Conservation (phyloP, 2,888 invertebrate species). For the Acronicta leporina region DNA sequence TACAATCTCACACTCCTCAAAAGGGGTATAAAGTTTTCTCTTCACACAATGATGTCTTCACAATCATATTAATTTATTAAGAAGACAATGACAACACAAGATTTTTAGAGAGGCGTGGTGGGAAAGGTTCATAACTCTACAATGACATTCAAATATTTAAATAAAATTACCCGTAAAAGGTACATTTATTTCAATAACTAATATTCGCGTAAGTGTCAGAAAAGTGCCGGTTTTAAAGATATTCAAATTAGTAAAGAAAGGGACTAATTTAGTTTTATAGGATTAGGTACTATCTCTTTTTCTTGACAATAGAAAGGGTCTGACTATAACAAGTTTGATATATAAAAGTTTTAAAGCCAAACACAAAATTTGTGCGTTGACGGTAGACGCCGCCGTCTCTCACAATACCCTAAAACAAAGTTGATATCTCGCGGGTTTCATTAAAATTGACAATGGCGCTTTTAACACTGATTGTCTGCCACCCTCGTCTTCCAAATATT, state of each 20-base stretch:
- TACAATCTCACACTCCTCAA: no score
- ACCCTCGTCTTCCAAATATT: constrained; percentile 48
- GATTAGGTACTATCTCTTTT: constrained; percentile 17
- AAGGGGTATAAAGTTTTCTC: no score
- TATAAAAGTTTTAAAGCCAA: constrained; percentile 44
- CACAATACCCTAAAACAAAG: constrained; percentile 58
- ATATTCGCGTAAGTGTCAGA: no score
- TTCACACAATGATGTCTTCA: no score
- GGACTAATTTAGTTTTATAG: constrained; percentile 28
- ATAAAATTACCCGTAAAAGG: no score
- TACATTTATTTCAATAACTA: background rate
- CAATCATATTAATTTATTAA: no score
- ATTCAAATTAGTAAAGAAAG: no score
- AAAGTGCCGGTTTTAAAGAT: no score
- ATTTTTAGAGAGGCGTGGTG: no score
- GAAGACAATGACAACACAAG: no score
- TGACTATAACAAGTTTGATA: constrained; percentile 43
- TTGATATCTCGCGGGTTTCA: constrained; percentile 63
- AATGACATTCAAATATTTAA: no score
- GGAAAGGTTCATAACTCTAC: no score
- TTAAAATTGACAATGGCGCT: constrained; percentile 65
- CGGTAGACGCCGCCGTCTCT: constrained; percentile 25
- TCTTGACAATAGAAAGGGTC: constrained; percentile 33
- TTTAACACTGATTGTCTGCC: constrained; percentile 59
- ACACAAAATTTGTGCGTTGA: constrained; percentile 33